These are phyloP conservation scores for Zingel zingel DNA, from an alignment of 2,113 vertebrate species.

Conservation along the genomic window DNA sequence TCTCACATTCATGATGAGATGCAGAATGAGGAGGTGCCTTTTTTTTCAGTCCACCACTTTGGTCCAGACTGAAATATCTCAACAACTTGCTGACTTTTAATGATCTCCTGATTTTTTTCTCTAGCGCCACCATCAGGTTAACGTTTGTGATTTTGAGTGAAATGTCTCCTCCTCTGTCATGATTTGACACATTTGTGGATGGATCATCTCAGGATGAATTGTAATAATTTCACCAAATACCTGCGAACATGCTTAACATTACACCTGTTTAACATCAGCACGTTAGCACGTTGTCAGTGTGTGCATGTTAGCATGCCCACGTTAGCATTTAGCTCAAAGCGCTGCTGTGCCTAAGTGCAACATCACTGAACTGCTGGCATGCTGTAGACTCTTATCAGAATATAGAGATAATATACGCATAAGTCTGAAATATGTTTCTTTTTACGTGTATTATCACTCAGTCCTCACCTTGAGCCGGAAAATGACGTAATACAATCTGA, in stretches of 20 bases:
- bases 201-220: not conserved
- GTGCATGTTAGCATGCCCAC: not conserved
- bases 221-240: not conserved
- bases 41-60: not conserved
- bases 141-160: not conserved
- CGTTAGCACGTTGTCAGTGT: not conserved
- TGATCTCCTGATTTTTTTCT: not conserved
- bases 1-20: not conserved
- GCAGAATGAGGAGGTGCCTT: not conserved
- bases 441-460: not conserved
- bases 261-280: not conserved
- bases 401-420: not conserved
- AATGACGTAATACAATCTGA: constrained; percentile 49
- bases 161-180: not conserved
- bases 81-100: not conserved
- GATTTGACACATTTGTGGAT: not conserved
- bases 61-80: not conserved
- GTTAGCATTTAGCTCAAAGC: not conserved
- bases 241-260: not conserved
- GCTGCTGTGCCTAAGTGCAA: not conserved
- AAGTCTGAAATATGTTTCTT: not conserved
- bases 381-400: not conserved
- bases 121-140: not conserved
- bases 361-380: not conserved
- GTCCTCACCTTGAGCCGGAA: constrained; percentile 25